Evolutionary conservation across 2,888 invertebrate species (phyloP).

Genomic region (Teinopalpus imperialis): DNA sequence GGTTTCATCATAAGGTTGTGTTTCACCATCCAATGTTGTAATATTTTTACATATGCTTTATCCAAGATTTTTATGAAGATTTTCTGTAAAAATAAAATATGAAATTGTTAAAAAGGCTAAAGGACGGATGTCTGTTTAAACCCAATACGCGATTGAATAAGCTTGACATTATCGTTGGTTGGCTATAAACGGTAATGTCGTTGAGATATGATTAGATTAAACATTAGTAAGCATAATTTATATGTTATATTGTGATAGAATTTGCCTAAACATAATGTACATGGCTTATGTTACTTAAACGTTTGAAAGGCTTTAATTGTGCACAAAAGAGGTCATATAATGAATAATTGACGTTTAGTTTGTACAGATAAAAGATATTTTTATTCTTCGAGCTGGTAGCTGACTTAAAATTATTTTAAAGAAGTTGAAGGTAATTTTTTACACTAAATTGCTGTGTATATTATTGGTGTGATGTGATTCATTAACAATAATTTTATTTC

Average conservation of each 20-base stretch:
- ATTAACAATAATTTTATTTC: no score
- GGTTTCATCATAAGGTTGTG: conserved; percentile 48
- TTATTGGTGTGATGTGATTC: no score
- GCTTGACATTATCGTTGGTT: conserved; percentile 3
- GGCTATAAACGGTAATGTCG: conserved; percentile 2
- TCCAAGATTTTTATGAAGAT: conserved; percentile 6
- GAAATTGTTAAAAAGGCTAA: no score
- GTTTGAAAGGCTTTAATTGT: conserved; percentile 63
- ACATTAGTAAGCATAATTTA: conserved; percentile 50
- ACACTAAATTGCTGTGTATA: no score
- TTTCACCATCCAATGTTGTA: conserved; percentile 49
- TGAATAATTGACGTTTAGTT: conserved; percentile 35
- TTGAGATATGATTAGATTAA: conserved; percentile 18
- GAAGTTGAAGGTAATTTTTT: no score
- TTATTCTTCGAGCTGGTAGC: no score
- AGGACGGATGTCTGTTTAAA: no score
- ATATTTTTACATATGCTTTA: conserved; percentile 24
- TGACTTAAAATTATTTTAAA: no score
- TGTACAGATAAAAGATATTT: conserved; percentile 16
- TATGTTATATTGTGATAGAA: conserved; percentile 68
- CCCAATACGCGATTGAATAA: conserved; percentile 2
- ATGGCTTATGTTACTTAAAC: conserved; percentile 51
- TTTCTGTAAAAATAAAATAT: no score
- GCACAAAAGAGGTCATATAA: conserved; percentile 65
- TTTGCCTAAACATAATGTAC: conserved; percentile 57